phyloP scores from a whole-genome alignment of 2,113 vertebrate species.

The Cathartes aura region DNA sequence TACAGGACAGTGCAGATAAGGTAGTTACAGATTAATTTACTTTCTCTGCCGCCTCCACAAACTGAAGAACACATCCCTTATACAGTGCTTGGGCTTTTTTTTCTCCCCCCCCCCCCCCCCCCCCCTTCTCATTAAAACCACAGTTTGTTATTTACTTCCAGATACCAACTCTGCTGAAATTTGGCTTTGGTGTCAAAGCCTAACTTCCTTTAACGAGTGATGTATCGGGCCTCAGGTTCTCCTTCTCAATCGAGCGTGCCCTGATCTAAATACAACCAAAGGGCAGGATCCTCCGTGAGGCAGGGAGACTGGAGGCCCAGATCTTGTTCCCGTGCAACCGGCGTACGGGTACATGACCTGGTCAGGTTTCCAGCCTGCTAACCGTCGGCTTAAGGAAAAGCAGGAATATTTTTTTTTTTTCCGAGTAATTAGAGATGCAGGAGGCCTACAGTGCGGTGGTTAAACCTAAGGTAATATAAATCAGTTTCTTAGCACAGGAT shows the following conservation, averaged over 20 bases:
- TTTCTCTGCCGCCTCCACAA: background rate
- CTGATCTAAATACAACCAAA: rapidly evolving
- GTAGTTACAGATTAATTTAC: background rate
- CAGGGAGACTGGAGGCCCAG: background rate
- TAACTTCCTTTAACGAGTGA: rapidly evolving
- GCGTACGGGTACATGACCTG: rapidly evolving
- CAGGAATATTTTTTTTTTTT: background rate
- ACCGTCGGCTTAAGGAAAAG: background rate
- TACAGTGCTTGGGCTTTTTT: too few species aligned
- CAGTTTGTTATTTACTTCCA: background rate
- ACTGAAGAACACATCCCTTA: background rate
- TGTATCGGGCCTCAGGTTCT: rapidly evolving
- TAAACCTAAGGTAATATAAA: background rate
- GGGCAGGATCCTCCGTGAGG: background rate
- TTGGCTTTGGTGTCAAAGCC: background rate
- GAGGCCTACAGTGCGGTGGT: background rate
- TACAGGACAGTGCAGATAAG: background rate
- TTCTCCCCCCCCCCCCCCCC: too few species aligned
- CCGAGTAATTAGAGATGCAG: background rate
- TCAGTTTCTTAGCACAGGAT: background rate
- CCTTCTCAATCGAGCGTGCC: background rate
- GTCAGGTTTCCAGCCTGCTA: background rate
- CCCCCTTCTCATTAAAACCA: background rate
- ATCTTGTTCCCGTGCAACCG: background rate
- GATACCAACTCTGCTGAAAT: background rate